These are phyloP conservation scores for Mizuhopecten yessoensis DNA, from an alignment of 1,140 invertebrate species.

Conservation along the genomic window DNA sequence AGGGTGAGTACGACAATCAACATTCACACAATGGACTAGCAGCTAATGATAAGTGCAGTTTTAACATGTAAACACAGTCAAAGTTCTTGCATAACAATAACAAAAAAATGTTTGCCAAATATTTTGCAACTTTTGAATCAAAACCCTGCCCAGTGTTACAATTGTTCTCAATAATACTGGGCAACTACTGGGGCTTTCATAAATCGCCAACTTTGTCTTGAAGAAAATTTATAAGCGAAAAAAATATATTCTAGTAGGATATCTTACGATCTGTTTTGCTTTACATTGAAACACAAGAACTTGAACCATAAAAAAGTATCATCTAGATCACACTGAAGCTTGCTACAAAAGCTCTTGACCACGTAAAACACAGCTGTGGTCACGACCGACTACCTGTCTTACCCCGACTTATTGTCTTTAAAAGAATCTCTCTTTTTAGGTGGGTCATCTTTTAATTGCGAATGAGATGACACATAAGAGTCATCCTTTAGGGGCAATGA, in stretches of 20 bases:
- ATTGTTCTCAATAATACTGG: no score
- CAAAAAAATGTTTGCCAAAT: no score
- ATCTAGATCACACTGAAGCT: neutral
- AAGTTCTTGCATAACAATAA: neutral
- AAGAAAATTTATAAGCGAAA: no score
- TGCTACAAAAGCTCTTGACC: constrained; percentile 32
- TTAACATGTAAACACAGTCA: neutral
- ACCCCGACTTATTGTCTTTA: constrained; percentile 53
- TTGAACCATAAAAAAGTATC: neutral
- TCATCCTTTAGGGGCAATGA: constrained; percentile 51
- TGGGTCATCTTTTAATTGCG: constrained; percentile 17
- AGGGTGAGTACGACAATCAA: neutral
- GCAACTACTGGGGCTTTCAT: no score
- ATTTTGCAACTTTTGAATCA: no score
- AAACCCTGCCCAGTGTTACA: no score
- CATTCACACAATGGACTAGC: neutral
- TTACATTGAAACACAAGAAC: neutral
- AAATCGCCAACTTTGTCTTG: no score
- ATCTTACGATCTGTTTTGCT: neutral
- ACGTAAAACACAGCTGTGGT: neutral
- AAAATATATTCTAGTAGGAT: no score
- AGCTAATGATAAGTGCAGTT: neutral
- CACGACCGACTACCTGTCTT: constrained; percentile 51
- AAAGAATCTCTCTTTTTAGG: neutral
- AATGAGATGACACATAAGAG: constrained; percentile 54